Evolutionary conservation across 2,113 vertebrate genomes (phyloP).

Genomic region (Ceyx margarethae): DNA sequence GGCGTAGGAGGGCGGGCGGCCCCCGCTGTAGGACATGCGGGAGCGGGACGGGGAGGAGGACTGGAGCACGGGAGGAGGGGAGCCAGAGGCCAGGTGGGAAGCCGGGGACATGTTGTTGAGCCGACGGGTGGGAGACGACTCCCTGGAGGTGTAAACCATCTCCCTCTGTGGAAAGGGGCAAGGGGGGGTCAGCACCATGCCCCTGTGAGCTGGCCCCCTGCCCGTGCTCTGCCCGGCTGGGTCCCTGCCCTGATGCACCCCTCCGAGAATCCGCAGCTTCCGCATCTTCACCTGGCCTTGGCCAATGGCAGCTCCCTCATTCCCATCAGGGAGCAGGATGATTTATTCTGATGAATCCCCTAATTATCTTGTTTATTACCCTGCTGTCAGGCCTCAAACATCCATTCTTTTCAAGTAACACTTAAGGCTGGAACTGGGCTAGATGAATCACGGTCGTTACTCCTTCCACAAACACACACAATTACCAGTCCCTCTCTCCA

Average conservation of each 20-base stretch:
- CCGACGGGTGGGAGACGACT: slow-evolving; percentile 94
- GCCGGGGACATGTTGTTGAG: slow-evolving; percentile 88
- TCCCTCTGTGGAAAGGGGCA: slow-evolving; percentile 81
- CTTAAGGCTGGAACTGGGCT: background rate
- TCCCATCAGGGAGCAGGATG: background rate
- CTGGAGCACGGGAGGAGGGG: slow-evolving; percentile 73
- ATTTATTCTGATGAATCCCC: slow-evolving; percentile 45
- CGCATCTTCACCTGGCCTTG: background rate
- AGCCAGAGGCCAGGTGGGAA: slow-evolving; percentile 69
- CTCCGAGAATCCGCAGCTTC: background rate
- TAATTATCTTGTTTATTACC: background rate
- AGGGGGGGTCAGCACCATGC: rapidly evolving
- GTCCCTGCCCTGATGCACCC: background rate
- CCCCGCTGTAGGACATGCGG: slow-evolving; percentile 91
- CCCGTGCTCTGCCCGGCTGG: background rate
- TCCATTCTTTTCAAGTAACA: background rate
- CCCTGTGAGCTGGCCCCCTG: rapidly evolving
- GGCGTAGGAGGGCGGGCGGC: slow-evolving; percentile 89
- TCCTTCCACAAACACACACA: background rate
- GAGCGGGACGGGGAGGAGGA: slow-evolving; percentile 91
- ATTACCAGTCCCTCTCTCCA: background rate
- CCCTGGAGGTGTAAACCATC: slow-evolving; percentile 94
- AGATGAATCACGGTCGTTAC: background rate
- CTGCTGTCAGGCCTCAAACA: background rate
- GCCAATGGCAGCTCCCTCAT: background rate